Base-by-base conservation (phyloP, 2,888 invertebrate genomes). In the Sarcophaga caerulescens region DNA sequence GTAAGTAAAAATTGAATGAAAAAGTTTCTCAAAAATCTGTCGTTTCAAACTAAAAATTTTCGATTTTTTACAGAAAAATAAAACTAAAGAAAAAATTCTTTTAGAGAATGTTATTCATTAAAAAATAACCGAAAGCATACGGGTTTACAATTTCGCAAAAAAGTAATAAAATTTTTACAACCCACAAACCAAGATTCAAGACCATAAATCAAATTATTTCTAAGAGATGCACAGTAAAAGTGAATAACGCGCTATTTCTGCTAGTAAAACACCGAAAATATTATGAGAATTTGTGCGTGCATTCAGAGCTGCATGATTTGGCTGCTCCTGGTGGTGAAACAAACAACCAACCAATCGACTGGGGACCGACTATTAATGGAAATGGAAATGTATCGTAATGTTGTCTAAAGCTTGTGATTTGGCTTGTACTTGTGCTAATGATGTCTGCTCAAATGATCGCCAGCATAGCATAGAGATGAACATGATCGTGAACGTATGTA, bases 171-270 rank as follows among this genome's bases (percentile, higher is more conserved):
- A 35, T 35, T 35, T 35, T 35, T 35, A 35, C 35, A 35, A 8
- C 35, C 35, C 17, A 52, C 52, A 52, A 52, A 52, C 14, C 1
- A 17, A 52, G 52, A 52, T 52, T n/a, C 19, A 59, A 62, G 14
- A n/a, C 44, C 23, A 86, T 86, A 75, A 86, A 86, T 86, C 81
- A 86, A 75, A 84, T 74, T 60, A 71, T 59, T 75, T 84, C 35
- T 35, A 35, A 83, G 47, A 60, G 76, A 5, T 57, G 25, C 19
- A 75, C 10, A 71, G 75, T 68, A 84, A 78, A 86, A 78, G 86
- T 84, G 70, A 75, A 25, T 12, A 52, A 70, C 23, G 47, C 25
- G 52, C 73, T 8, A 35, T 35, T 35, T 35, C 2, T 63, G 10
- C 45, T n/a, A 25, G 2, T 11, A 44, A 19, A 35, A 44, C 52